Evolutionary conservation across 2,113 vertebrate genomes (phyloP).

Genomic region (Aptenodytes patagonicus): DNA sequence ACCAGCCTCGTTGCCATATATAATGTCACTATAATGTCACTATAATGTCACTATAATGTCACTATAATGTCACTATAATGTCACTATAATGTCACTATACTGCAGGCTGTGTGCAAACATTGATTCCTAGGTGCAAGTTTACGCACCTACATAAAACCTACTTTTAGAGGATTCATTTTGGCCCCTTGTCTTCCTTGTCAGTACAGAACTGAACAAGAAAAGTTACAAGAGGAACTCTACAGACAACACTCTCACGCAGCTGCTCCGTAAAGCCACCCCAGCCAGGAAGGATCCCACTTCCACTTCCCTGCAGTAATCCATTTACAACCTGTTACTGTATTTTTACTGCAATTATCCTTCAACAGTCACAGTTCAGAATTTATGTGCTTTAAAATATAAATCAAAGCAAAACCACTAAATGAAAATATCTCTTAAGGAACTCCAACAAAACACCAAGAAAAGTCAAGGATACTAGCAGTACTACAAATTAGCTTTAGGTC

Average conservation of each 20-base stretch:
- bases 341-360: background rate
- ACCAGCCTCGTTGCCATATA: no score
- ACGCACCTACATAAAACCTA: rapidly evolving
- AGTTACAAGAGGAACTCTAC: background rate
- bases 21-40: background rate
- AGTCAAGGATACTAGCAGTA: background rate
- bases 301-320: background rate
- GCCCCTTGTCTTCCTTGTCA: background rate
- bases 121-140: background rate
- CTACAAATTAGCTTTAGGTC: background rate
- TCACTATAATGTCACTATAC: background rate
- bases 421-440: background rate
- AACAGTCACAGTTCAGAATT: background rate
- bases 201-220: background rate
- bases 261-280: background rate
- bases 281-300: background rate
- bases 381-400: background rate
- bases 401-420: background rate
- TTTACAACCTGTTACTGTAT: background rate
- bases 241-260: background rate
- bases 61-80: no score
- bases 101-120: background rate
- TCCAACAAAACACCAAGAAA: background rate
- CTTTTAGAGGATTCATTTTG: background rate
- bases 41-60: background rate